Evolutionary conservation across 2,888 invertebrate genomes (phyloP).

Genomic region (Sarcophaga rosellei): DNA sequence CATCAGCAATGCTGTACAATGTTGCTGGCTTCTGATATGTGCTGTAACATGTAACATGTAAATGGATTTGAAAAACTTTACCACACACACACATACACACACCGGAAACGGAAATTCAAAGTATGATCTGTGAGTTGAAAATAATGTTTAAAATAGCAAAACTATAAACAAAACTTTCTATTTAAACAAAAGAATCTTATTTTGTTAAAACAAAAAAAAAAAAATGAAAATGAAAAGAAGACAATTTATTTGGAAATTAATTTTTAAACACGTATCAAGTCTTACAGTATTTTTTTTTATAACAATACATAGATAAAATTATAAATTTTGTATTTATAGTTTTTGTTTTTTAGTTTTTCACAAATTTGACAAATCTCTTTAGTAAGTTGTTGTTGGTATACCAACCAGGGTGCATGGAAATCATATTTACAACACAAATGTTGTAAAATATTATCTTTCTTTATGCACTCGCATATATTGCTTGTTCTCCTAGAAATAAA

Average conservation of each 20-base stretch:
- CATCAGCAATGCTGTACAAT: conserved; percentile 26
- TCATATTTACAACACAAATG: conserved; percentile 38
- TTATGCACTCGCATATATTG: conserved; percentile 25
- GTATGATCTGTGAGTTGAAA: conserved; percentile 43
- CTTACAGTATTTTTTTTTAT: conserved; percentile 16
- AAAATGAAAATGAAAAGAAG: neutral
- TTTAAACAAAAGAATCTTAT: conserved; percentile 25
- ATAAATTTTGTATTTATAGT: conserved; percentile 49
- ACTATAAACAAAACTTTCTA: conserved; percentile 41
- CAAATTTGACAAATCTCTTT: conserved; percentile 49
- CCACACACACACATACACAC: conserved; percentile 20
- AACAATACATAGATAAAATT: conserved; percentile 49
- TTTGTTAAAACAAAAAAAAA: neutral
- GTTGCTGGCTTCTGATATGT: conserved; percentile 1
- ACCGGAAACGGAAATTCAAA: conserved; percentile 60
- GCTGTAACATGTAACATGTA: conserved; percentile 26
- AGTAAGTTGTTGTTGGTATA: neutral
- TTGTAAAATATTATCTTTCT: conserved; percentile 60
- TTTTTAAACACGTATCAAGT: conserved; percentile 44
- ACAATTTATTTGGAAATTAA: conserved; percentile 34
- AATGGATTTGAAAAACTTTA: conserved; percentile 59
- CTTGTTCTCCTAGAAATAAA: neutral
- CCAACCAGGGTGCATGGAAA: neutral
- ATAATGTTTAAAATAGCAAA: conserved; percentile 33
- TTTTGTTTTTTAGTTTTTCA: conserved; percentile 10